Evolutionary conservation across 2,888 invertebrate species (phyloP), one percentile per base, ranked within the genome.

Genomic region (Sthenelais limicola): DNA sequence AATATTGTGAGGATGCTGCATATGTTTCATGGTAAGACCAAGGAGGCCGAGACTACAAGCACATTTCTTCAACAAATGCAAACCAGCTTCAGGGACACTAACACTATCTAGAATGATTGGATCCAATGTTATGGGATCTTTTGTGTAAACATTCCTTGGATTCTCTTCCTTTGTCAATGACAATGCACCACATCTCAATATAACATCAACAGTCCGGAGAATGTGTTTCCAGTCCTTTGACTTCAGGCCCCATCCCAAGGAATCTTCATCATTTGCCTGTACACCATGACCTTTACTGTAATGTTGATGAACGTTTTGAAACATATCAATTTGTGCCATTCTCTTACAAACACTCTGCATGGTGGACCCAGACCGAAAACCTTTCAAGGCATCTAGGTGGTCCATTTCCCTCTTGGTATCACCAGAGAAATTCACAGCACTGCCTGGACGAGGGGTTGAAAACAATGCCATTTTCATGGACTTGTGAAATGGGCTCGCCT

Each of bases 321-420:
- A 24, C 18, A 52, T 18, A 52, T 77, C 74, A 24, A 77, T 71
- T 15, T 74, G 26, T 12, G 69, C 24, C 74, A 77, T 72, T 56
- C 74, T 21, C 26, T 73, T 73, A 15, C 75, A 15, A 0, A 77
- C 71, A 24, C 72, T 49, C 12, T 62, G 24, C 12, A 73, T 32
- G 15, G 73, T 77, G 21, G 74, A 74, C n/a, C 74, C 26, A 24
- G 76, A 58, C 24, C 76, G 56, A 47, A 77, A 76, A 5, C 62
- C 73, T 47, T 77, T 77, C 0, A 74, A 38, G 1, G 77, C 77
- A 69, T 74, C 72, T 62, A 51, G 68, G 58, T 76, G 74, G 30
- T 77, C 74, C 48, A 76, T 73, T 35, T 76, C 77, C 3, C 76
- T 35, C 32, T 76, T 70, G 9, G 74, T 71, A 66, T 76, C 76